Evolutionary conservation across 2,797 vertebrate species (phyloP).

Genomic region (Micrastur ruficollis): DNA sequence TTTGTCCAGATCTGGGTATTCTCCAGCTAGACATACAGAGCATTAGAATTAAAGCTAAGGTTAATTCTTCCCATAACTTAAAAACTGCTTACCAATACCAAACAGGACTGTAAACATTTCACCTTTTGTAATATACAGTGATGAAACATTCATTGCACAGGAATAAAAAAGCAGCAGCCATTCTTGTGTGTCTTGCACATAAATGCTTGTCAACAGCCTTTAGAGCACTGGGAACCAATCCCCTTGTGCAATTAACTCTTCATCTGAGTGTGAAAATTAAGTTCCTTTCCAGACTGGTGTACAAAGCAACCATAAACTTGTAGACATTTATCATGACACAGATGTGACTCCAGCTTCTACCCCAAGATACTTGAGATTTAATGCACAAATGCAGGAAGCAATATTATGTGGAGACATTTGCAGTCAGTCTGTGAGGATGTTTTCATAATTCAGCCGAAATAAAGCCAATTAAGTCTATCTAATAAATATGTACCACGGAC

Average conservation of each 20-base stretch:
- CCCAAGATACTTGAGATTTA: background rate
- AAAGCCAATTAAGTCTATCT: background rate
- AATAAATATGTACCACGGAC: background rate
- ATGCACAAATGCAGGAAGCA: background rate
- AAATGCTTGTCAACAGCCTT: background rate
- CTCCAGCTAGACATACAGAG: background rate
- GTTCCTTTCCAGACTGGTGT: background rate
- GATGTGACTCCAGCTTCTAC: background rate
- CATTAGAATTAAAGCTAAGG: background rate
- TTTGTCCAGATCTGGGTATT: background rate
- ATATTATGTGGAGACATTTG: background rate
- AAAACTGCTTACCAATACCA: background rate
- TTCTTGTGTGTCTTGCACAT: background rate
- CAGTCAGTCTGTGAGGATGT: background rate
- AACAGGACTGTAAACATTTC: background rate
- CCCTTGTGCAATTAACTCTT: background rate
- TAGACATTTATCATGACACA: background rate
- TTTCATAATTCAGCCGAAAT: background rate
- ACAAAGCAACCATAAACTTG: background rate
- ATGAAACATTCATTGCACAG: background rate
- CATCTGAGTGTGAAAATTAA: background rate
- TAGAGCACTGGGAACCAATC: background rate
- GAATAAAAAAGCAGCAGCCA: background rate
- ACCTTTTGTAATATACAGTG: background rate
- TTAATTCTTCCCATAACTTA: background rate